These are phyloP conservation scores for Clarias laeviceps DNA, from an alignment of 2,797 vertebrate species.

Conservation along the genomic window DNA sequence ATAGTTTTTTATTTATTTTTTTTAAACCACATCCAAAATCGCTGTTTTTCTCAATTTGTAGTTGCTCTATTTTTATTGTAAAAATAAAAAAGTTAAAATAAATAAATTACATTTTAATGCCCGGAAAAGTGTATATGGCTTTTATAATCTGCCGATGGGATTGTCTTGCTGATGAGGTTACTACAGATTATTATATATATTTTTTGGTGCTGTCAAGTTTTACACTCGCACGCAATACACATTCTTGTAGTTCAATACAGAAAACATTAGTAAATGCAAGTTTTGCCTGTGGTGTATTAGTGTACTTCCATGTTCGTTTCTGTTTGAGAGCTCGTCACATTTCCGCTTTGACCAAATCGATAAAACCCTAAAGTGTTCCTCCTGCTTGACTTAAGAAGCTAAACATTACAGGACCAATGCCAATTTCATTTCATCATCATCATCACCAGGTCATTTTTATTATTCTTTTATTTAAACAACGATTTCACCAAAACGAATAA, in stretches of 20 bases:
- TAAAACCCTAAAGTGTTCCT: not conserved
- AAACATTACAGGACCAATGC: not conserved
- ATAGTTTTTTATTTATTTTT: no score
- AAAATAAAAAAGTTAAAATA: no score
- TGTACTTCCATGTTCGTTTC: not conserved
- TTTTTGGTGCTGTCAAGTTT: not conserved
- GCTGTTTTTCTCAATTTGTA: no score
- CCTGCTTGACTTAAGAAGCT: not conserved
- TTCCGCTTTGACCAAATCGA: not conserved
- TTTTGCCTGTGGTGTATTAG: not conserved
- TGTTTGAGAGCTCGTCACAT: no score
- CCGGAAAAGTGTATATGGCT: not conserved
- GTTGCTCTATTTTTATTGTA: no score
- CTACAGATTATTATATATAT: no score
- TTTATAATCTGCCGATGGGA: not conserved
- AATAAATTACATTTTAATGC: no score
- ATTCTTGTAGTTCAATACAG: not conserved
- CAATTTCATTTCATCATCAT: not conserved
- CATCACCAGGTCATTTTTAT: no score
- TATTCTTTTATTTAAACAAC: not conserved
- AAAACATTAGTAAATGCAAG: not conserved
- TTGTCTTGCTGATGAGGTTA: not conserved
- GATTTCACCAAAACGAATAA: not conserved
- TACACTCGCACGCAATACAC: not conserved
- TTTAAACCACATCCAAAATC: no score